phyloP scores from a whole-genome alignment of 2,888 invertebrate genomes.

The Heteromurus nitidus region DNA sequence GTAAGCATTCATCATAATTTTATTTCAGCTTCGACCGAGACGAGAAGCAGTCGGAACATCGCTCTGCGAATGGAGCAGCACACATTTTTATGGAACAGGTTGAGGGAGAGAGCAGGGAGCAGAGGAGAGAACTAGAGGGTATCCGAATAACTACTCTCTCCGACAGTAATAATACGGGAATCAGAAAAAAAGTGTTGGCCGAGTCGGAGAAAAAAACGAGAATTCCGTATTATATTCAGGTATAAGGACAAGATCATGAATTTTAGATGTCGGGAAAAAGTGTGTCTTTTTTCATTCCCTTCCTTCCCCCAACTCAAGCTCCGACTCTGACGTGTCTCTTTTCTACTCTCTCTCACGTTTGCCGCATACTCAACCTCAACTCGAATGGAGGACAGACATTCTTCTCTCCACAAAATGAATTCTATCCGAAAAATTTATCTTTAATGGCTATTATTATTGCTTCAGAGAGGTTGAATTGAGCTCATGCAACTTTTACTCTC shows the following conservation, averaged over 20 bases:
- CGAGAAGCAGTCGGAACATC: too few species aligned
- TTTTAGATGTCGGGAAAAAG: conserved; percentile 60
- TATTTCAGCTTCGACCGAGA: too few species aligned
- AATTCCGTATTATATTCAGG: background rate
- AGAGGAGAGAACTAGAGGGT: conserved; percentile 32
- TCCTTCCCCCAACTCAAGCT: conserved; percentile 1
- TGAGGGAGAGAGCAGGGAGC: background rate
- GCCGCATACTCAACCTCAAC: too few species aligned
- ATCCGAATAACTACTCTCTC: too few species aligned
- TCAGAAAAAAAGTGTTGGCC: too few species aligned
- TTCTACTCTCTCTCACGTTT: background rate
- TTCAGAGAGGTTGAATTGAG: background rate
- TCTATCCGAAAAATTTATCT: conserved; percentile 32
- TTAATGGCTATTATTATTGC: conserved; percentile 34
- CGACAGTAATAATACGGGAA: conserved; percentile 16
- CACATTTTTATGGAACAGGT: conserved; percentile 22
- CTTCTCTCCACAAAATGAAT: conserved; percentile 11
- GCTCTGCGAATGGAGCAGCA: too few species aligned
- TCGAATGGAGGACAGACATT: too few species aligned
- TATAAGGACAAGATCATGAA: conserved; percentile 55
- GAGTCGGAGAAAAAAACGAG: conserved; percentile 9
- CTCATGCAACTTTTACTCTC: background rate
- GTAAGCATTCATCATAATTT: too few species aligned
- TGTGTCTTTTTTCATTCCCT: conserved; percentile 42
- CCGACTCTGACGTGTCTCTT: background rate